Percentiles rank a stretch among this genome's conserved stretches.
Evolutionary conservation across 2,797 vertebrate genomes (phyloP).

Genomic region (Sebastolobus altivelis): DNA sequence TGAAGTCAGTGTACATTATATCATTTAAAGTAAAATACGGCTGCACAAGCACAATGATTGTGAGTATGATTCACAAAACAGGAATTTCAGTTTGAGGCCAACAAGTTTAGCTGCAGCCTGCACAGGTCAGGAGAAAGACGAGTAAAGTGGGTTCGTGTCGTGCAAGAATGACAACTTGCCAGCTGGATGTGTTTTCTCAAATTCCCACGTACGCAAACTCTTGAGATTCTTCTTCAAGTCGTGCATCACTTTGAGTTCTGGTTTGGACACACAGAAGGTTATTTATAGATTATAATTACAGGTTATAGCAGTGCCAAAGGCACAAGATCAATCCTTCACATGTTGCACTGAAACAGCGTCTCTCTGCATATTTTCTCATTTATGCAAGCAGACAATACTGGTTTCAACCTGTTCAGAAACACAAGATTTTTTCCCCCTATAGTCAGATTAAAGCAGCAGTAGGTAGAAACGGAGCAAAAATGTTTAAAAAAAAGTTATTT

Average conservation of each 20-base stretch:
- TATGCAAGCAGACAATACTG: neutral
- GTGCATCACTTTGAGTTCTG: neutral
- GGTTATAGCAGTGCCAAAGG: neutral
- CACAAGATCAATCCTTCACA: neutral
- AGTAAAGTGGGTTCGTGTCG: neutral
- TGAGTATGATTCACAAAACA: neutral
- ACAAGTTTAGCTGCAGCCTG: too few species aligned
- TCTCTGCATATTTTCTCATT: neutral
- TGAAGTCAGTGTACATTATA: neutral
- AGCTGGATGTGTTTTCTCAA: neutral
- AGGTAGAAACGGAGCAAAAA: too few species aligned
- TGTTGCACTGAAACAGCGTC: neutral
- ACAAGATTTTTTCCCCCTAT: neutral
- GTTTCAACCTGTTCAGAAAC: slow-evolving; percentile 16
- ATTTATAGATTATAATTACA: neutral
- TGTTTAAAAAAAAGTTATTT: too few species aligned
- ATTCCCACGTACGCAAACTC: neutral
- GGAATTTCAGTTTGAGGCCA: neutral
- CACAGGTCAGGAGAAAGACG: neutral
- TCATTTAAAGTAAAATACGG: neutral
- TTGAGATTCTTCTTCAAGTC: neutral
- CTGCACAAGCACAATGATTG: neutral
- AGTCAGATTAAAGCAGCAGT: too few species aligned
- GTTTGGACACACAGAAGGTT: neutral
- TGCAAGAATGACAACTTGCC: neutral